A percentile compares a stretch with the other conserved stretches of the same genome.
phyloP scores from a whole-genome alignment of 23 tunicate species.

The Aplidium turbinatum region DNA sequence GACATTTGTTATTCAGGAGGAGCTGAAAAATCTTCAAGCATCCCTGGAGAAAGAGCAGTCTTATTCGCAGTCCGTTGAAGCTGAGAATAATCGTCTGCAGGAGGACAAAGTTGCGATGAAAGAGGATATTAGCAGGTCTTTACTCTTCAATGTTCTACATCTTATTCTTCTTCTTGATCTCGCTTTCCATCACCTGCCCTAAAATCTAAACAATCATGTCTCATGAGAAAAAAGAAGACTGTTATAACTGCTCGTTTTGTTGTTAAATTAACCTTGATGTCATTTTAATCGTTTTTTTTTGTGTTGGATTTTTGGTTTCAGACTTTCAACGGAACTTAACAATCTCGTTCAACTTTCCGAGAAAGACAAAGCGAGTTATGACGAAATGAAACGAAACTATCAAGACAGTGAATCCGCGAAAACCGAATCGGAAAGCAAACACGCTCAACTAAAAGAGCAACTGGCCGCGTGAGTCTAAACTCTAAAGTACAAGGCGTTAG shows the following conservation, averaged over 20 bases:
- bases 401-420: not conserved
- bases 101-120: slow-evolving; percentile 47
- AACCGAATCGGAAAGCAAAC: not conserved
- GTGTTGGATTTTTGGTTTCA: not conserved
- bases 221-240: too few species aligned
- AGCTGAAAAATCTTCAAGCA: slow-evolving; percentile 36
- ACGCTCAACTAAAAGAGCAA: not conserved
- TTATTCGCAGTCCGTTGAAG: slow-evolving; percentile 42
- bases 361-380: not conserved
- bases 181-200: too few species aligned
- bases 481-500: too few species aligned
- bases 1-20: slow-evolving; percentile 47
- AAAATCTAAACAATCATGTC: too few species aligned
- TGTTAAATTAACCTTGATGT: too few species aligned
- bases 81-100: slow-evolving; percentile 33
- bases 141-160: too few species aligned
- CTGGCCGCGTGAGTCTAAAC: not conserved
- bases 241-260: too few species aligned
- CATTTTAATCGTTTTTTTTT: too few species aligned
- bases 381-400: slow-evolving; percentile 10
- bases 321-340: slow-evolving; percentile 17
- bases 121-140: slow-evolving; percentile 21
- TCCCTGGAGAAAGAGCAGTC: slow-evolving; percentile 52
- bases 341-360: not conserved
- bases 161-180: too few species aligned